Evolutionary conservation across 2,797 vertebrate genomes (phyloP).

Genomic region (Sebastiscus tertius): DNA sequence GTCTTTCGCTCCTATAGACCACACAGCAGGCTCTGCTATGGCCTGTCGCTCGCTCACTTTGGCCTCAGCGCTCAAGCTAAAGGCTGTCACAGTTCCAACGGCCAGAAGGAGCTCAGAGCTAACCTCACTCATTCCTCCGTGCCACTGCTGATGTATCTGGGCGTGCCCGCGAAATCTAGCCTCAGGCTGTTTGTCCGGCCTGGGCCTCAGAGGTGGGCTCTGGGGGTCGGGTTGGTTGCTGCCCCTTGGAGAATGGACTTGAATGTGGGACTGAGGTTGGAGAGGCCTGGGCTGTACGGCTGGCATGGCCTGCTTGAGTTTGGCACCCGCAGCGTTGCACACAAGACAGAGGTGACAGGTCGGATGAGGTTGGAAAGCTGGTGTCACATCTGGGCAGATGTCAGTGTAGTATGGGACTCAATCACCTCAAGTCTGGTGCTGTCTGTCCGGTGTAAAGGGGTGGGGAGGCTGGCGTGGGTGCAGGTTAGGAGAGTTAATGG

Average conservation of each 20-base stretch:
- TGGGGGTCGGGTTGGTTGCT: conserved; percentile 18
- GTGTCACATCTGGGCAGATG: conserved; percentile 62
- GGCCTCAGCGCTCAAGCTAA: conserved; percentile 35
- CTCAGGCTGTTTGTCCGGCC: conserved; percentile 53
- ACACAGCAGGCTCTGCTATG: conserved; percentile 41
- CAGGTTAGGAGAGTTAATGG: conserved; percentile 20
- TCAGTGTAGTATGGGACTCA: conserved; percentile 36
- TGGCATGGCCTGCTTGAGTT: conserved; percentile 50
- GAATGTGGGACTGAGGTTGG: conserved; percentile 53
- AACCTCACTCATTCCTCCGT: conserved; percentile 48
- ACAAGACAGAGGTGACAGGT: conserved; percentile 41
- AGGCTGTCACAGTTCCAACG: conserved; percentile 45
- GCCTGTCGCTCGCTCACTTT: conserved; percentile 31
- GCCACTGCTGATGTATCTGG: conserved; percentile 36
- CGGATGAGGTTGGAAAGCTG: conserved; percentile 48
- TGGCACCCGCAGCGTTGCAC: not conserved
- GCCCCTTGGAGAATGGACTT: conserved; percentile 33
- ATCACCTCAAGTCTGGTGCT: conserved; percentile 45
- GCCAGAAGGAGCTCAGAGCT: conserved; percentile 49
- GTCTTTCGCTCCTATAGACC: conserved; percentile 57
- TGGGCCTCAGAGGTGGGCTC: conserved; percentile 43
- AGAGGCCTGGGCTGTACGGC: conserved; percentile 53
- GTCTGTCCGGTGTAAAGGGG: conserved; percentile 51
- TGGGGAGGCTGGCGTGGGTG: conserved; percentile 53
- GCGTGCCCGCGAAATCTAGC: conserved; percentile 36